Evolutionary conservation across 1,140 invertebrate genomes (phyloP), one percentile per base, ranked within the genome.

Genomic region (Potamilus streckersoni): DNA sequence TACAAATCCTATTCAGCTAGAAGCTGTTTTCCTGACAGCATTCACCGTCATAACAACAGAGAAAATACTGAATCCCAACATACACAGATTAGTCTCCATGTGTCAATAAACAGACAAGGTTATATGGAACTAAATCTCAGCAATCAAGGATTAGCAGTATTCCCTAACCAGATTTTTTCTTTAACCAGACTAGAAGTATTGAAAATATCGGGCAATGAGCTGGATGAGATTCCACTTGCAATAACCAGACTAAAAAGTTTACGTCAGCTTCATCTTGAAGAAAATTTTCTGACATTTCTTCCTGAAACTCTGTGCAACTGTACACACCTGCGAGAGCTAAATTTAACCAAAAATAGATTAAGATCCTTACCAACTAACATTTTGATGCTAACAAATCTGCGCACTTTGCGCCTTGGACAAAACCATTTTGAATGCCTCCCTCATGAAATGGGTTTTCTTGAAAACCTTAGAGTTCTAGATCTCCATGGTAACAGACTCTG

Each of bases 221-320:
- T 89, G 15, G 74, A 82, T 63, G 71, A 81, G 60, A 71, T 89
- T 19, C 83, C 86, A 13, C 62, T 73, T 17, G 80, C 83, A 16
- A 82, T 89, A 38, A 79, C 81, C 19, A 77, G 83, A 63, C 80
- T 89, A 60, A 73, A 82, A 31, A 76, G 79, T 13, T 62, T 89
- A 23, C 81, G 82, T 58, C 76, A 82, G 31, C 80, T 89, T 17
- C 71, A 84, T 61, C 68, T 84, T 17, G 77, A 85, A 27, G 72
- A 84, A 38, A 89, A 89, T 69, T 61, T 80, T 12, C 71, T 89
- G 59, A 74, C 59, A 27, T 64, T 67, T n/a, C 59, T 89, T 13
- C 86, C 87, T 16, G 83, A 87, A 59, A 88, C 87, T 0, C 59
- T 89, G 8, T 75, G 81, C 62, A 87, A 89, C 81, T 86, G 85